Conservation (phyloP, 1,140 invertebrate genomes). For the Oreohelix idahoensis region DNA sequence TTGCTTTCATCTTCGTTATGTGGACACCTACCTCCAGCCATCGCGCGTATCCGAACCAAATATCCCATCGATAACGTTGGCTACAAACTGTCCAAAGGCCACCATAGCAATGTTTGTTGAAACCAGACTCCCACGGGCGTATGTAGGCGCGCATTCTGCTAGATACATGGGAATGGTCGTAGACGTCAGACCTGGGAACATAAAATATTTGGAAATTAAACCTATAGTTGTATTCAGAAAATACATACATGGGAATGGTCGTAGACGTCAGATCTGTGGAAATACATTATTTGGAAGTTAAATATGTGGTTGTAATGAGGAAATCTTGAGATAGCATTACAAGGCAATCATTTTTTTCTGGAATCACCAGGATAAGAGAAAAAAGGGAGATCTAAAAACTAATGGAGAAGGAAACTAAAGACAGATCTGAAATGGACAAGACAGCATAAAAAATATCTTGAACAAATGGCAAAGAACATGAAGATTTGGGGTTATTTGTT, state of each 20-base stretch:
- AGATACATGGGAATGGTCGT: conserved; percentile 80
- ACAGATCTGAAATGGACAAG: no score
- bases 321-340: no score
- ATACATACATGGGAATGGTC: conserved; percentile 79
- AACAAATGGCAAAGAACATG: no score
- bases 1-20: no score
- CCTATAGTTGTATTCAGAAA: no score
- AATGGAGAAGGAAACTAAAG: no score
- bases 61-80: conserved; percentile 76
- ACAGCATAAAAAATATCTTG: no score
- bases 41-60: conserved; percentile 74
- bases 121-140: conserved; percentile 76
- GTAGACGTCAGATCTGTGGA: conserved; percentile 77
- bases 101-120: conserved; percentile 78
- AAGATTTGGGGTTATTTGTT: no score
- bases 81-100: conserved; percentile 77
- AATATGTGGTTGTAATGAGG: no score
- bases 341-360: no score
- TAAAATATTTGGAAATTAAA: background rate
- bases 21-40: conserved; percentile 76
- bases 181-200: conserved; percentile 76
- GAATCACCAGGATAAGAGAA: no score
- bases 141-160: conserved; percentile 76
- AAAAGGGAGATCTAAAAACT: no score
- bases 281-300: background rate